Evolutionary conservation across 2,888 invertebrate species (phyloP).

Genomic region (Rhopalosiphum nymphaeae): DNA sequence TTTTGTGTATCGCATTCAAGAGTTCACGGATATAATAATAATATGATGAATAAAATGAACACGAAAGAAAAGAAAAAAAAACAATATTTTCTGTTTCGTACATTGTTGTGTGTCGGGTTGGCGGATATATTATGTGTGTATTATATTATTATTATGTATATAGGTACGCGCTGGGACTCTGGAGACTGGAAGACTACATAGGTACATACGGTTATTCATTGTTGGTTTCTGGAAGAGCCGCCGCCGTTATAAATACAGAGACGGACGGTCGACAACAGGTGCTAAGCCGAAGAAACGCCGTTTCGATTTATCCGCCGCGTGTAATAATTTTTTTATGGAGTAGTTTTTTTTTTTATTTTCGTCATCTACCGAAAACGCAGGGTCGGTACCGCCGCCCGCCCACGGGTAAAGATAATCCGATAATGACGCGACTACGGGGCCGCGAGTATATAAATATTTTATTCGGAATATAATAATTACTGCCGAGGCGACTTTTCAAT

Average conservation of each 20-base stretch:
- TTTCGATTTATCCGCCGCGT: not conserved
- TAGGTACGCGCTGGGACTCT: not conserved
- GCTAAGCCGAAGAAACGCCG: constrained; percentile 24
- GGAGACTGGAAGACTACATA: not conserved
- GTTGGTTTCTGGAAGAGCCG: constrained; percentile 21
- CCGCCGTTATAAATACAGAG: not conserved
- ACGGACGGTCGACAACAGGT: constrained; percentile 38
- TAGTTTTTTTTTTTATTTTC: not conserved
- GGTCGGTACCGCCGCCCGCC: not conserved
- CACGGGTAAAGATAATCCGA: not conserved
- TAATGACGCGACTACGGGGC: not conserved
- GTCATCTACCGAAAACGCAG: not conserved
- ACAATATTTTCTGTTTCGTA: constrained; percentile 43
- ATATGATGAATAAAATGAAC: not conserved
- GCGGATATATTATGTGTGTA: constrained; percentile 4
- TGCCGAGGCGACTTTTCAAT: not conserved
- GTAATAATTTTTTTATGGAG: not conserved
- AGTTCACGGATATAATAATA: not conserved
- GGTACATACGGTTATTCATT: not conserved
- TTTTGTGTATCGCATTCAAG: constrained; percentile 17
- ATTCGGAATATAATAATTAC: not conserved
- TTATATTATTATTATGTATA: constrained; percentile 5
- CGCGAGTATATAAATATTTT: not conserved
- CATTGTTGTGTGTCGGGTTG: constrained; percentile 26
- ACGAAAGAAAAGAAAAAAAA: not conserved